These are phyloP conservation scores for Cephalopachus bancanus DNA, from an alignment of 2,797 vertebrate species.

Conservation along the genomic window DNA sequence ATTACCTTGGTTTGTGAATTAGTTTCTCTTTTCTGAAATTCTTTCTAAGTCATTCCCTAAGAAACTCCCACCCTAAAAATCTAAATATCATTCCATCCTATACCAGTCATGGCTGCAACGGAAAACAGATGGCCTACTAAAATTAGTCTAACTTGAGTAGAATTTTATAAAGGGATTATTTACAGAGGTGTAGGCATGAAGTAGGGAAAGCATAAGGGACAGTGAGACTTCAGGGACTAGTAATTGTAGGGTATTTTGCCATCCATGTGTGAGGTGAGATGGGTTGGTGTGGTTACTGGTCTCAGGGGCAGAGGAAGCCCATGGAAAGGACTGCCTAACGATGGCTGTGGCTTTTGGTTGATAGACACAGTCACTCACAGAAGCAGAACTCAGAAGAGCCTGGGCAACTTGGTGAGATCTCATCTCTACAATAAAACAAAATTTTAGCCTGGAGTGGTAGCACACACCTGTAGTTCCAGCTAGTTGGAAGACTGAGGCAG, in stretches of 20 bases:
- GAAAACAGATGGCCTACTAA: constrained; percentile 32
- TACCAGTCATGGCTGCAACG: background rate
- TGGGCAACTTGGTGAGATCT: too few species aligned
- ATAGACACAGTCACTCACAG: background rate
- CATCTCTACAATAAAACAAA: too few species aligned
- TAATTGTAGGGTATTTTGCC: background rate
- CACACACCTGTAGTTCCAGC: too few species aligned
- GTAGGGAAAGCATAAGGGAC: background rate
- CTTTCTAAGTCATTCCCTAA: background rate
- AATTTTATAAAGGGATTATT: background rate
- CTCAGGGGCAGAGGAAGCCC: background rate
- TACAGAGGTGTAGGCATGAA: background rate
- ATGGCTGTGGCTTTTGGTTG: background rate
- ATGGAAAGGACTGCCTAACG: background rate
- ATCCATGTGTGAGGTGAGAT: background rate
- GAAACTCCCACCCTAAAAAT: background rate
- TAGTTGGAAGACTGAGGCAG: too few species aligned
- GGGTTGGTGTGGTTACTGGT: background rate
- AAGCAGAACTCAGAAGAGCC: background rate
- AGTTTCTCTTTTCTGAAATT: constrained; percentile 14
- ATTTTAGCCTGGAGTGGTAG: too few species aligned
- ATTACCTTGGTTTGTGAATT: background rate
- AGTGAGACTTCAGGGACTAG: background rate
- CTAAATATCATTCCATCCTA: constrained; percentile 18
- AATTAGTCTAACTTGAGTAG: constrained; percentile 30